Evolutionary conservation across 2,113 vertebrate genomes (phyloP).

Genomic region (Epinephelus cyanopodus): DNA sequence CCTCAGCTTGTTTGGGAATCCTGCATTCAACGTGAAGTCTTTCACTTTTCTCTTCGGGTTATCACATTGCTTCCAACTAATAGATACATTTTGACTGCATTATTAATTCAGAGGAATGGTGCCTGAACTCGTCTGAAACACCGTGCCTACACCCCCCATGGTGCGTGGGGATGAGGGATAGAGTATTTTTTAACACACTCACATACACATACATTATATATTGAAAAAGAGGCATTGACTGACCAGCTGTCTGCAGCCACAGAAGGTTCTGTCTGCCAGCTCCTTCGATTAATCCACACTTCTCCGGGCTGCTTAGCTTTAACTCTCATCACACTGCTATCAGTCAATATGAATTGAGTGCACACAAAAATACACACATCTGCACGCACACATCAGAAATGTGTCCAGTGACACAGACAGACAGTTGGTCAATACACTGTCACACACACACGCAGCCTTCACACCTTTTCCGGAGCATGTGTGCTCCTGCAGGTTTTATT

Average conservation of each 20-base stretch:
- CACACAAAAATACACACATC: conserved; percentile 16
- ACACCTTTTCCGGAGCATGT: conserved; percentile 51
- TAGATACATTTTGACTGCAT: conserved; percentile 23
- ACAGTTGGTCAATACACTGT: conserved; percentile 6
- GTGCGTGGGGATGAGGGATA: background rate
- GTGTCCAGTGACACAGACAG: conserved; percentile 29
- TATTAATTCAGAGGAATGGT: conserved; percentile 44
- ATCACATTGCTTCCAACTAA: conserved; percentile 15
- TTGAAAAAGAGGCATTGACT: conserved; percentile 53
- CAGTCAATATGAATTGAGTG: conserved; percentile 60
- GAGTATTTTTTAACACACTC: background rate
- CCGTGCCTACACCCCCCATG: background rate
- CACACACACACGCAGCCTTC: conserved; percentile 22
- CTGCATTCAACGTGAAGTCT: background rate
- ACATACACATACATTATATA: conserved; percentile 21
- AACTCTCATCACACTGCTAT: conserved; percentile 60
- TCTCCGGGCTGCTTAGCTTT: conserved; percentile 64
- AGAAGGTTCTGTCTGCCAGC: conserved; percentile 57
- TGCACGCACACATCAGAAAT: conserved; percentile 31
- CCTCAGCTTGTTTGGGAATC: conserved; percentile 54
- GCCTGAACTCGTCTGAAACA: conserved; percentile 12
- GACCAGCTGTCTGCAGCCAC: conserved; percentile 46
- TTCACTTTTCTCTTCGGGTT: conserved; percentile 28
- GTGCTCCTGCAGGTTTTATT: conserved; percentile 61
- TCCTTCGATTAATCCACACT: conserved; percentile 72